phyloP scores from a whole-genome alignment of 1,140 invertebrate genomes.

The Drosophila simulans region DNA sequence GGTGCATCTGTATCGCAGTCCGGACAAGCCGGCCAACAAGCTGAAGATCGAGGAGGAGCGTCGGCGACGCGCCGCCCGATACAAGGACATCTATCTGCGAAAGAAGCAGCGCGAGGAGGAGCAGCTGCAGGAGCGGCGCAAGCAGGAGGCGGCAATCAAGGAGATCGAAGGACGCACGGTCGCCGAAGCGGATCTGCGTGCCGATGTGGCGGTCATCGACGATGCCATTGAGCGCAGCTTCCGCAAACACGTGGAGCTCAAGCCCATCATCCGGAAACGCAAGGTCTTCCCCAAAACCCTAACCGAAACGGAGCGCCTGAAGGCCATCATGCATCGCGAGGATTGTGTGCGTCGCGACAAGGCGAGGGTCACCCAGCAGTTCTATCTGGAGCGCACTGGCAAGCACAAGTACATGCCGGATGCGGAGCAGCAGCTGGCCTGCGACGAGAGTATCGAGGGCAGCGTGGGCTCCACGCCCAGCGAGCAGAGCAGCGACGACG shows the following conservation, averaged over 20 bases:
- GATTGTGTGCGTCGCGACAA: conserved; percentile 60
- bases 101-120: conserved; percentile 45
- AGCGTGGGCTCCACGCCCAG: conserved; percentile 60
- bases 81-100: conserved; percentile 69
- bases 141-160: conserved; percentile 32
- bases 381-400: conserved; percentile 56
- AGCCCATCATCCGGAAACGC: conserved; percentile 51
- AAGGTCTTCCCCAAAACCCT: conserved; percentile 73
- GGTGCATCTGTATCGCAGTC: conserved; percentile 59
- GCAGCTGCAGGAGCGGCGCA: conserved; percentile 10
- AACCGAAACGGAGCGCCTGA: conserved; percentile 68
- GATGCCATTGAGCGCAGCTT: conserved; percentile 70
- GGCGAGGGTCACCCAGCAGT: conserved; percentile 63
- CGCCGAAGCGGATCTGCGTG: conserved; percentile 56
- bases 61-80: conserved; percentile 55
- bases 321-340: conserved; percentile 62
- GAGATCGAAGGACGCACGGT: conserved; percentile 53
- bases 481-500: conserved; percentile 76
- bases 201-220: conserved; percentile 62
- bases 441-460: conserved; percentile 49
- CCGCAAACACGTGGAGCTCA: conserved; percentile 59
- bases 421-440: conserved; percentile 54
- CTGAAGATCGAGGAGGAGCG: conserved; percentile 55
- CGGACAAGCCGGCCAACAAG: conserved; percentile 62
- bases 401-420: conserved; percentile 63